Conservation (phyloP, 2,797 vertebrate genomes). For the Chelon labrosus region DNA sequence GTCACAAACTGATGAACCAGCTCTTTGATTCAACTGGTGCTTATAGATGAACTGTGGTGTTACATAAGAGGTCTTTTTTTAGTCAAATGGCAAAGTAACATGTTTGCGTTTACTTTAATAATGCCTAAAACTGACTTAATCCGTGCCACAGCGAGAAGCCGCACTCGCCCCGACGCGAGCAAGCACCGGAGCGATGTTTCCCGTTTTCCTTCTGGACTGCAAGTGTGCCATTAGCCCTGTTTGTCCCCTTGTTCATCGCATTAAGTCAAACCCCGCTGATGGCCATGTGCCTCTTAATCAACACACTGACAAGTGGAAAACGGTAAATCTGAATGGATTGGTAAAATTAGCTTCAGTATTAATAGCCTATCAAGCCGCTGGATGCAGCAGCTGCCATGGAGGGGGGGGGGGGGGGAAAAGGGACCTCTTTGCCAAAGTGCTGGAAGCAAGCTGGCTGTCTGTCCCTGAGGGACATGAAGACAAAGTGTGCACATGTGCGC, state of each 20-base stretch:
- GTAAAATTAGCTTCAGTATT: constrained; percentile 87
- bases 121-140: constrained; percentile 20
- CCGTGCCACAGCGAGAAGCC: constrained; percentile 10
- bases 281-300: constrained; percentile 86
- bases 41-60: too few species aligned
- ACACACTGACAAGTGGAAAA: constrained; percentile 82
- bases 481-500: constrained; percentile 30
- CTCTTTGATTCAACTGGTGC: not conserved
- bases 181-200: constrained; percentile 29
- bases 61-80: not conserved
- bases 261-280: constrained; percentile 73
- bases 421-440: constrained; percentile 80
- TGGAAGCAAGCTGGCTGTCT: constrained; percentile 80
- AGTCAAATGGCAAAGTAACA: too few species aligned
- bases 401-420: constrained; percentile 63
- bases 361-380: constrained; percentile 86
- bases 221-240: constrained; percentile 59
- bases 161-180: constrained; percentile 34
- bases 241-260: constrained; percentile 70
- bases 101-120: not conserved
- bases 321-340: constrained; percentile 86
- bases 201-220: constrained; percentile 46
- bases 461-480: constrained; percentile 73
- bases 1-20: constrained; percentile 1
- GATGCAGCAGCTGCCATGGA: constrained; percentile 86